A percentile compares a stretch with the other conserved stretches of the same genome.
These are phyloP conservation scores for Lycocerus yunnanus DNA, from an alignment of 2,888 invertebrate genomes.

Conservation along the genomic window DNA sequence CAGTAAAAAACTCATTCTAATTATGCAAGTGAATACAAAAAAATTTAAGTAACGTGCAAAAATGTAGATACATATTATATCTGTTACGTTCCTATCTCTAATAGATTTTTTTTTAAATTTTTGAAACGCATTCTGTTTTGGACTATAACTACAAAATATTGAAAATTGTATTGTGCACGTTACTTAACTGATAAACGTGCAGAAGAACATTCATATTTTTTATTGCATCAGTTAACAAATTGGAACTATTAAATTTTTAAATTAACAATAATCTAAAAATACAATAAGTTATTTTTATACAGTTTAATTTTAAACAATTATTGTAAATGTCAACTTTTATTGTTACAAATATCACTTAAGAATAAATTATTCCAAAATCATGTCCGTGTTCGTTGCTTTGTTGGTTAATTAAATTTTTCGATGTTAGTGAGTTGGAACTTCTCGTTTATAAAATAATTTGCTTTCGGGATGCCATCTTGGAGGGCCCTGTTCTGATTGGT, in stretches of 20 bases:
- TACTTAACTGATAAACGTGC: not conserved
- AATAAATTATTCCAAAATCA: conserved; percentile 9
- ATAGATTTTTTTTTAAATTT: not conserved
- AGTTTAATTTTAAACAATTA: not conserved
- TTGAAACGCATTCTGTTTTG: not conserved
- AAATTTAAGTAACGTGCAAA: not conserved
- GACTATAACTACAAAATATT: not conserved
- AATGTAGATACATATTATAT: not conserved
- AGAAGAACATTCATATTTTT: not conserved
- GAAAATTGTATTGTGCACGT: not conserved
- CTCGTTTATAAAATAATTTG: conserved; percentile 51
- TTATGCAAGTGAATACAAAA: not conserved
- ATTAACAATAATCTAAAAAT: not conserved
- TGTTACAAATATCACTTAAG: conserved; percentile 21
- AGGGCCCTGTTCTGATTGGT: conserved; percentile 43
- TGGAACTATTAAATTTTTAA: not conserved
- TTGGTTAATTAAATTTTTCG: not conserved
- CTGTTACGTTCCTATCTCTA: not conserved
- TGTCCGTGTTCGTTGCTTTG: conserved; percentile 22
- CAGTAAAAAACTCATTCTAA: not conserved
- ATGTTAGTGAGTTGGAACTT: conserved; percentile 34
- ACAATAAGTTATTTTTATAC: not conserved
- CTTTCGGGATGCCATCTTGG: conserved; percentile 51
- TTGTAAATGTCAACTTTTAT: conserved; percentile 8
- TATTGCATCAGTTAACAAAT: not conserved